A percentile compares a stretch with the other conserved stretches of the same genome.
Evolutionary conservation across 2,797 vertebrate genomes (phyloP).

Genomic region (Anguilla pacifica): DNA sequence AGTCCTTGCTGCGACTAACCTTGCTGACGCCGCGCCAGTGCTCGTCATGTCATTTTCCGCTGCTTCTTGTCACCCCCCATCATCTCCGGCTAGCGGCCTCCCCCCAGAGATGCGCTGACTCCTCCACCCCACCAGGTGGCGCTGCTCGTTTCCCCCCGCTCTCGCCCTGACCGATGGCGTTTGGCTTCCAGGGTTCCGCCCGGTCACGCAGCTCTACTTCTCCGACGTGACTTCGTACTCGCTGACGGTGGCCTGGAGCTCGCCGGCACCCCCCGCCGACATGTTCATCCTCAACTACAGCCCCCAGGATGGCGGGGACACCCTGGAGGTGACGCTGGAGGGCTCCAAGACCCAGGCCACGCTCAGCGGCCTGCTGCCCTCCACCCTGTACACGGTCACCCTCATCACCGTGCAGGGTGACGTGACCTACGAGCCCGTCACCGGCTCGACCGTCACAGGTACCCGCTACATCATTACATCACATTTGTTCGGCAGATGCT

Average conservation of each 20-base stretch:
- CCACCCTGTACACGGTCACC: slow-evolving; percentile 86
- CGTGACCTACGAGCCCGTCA: slow-evolving; percentile 83
- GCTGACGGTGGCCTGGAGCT: slow-evolving; percentile 87
- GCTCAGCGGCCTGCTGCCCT: slow-evolving; percentile 82
- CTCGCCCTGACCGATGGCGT: slow-evolving; percentile 39
- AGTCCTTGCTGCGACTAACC: neutral
- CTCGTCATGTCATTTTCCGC: neutral
- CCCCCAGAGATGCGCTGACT: neutral
- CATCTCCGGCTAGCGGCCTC: neutral
- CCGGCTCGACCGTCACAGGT: slow-evolving; percentile 91
- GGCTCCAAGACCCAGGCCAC: slow-evolving; percentile 83
- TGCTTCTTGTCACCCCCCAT: neutral
- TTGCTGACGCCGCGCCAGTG: neutral
- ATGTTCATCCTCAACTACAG: slow-evolving; percentile 89
- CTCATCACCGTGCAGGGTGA: slow-evolving; percentile 88
- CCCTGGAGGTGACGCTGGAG: slow-evolving; percentile 81
- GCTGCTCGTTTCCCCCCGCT: slow-evolving; percentile 41
- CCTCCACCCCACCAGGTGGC: slow-evolving; percentile 20
- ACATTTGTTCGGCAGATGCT: too few relatives aligned
- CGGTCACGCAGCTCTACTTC: slow-evolving; percentile 92
- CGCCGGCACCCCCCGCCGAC: slow-evolving; percentile 90
- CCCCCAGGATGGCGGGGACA: slow-evolving; percentile 77
- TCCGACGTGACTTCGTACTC: slow-evolving; percentile 91
- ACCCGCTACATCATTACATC: neutral
- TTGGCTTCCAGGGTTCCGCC: slow-evolving; percentile 84